A percentile compares a stretch with the other conserved stretches of the same genome.
Conservation (phyloP, 1,140 invertebrate genomes). For the Hycleus cichorii region DNA sequence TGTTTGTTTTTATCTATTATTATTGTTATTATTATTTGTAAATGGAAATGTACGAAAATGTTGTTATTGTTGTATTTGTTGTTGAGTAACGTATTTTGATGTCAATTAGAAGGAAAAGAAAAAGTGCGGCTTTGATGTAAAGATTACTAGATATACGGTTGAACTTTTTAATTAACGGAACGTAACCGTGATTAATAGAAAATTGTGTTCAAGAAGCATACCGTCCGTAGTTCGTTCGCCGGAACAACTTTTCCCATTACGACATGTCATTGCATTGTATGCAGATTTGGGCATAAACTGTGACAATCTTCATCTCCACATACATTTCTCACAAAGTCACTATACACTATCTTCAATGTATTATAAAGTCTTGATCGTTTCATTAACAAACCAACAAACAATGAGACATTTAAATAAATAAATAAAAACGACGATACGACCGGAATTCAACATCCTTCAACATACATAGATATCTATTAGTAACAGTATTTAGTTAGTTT, state of each 20-base stretch:
- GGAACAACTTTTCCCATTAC: slow-evolving; percentile 38
- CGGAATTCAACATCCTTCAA: not conserved
- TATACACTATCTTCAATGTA: slow-evolving; percentile 2
- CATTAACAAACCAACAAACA: slow-evolving; percentile 5
- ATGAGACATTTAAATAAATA: slow-evolving; percentile 8
- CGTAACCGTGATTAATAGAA: slow-evolving; percentile 40
- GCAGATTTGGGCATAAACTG: slow-evolving; percentile 37
- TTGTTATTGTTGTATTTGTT: too few relatives aligned
- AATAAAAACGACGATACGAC: slow-evolving; percentile 3
- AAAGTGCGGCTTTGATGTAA: slow-evolving; percentile 26
- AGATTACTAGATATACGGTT: slow-evolving; percentile 35
- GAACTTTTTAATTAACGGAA: slow-evolving; percentile 41
- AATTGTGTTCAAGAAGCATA: slow-evolving; percentile 38
- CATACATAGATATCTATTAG: too few relatives aligned
- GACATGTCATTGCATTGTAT: slow-evolving; percentile 41
- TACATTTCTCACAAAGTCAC: slow-evolving; percentile 31
- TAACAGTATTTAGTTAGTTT: too few relatives aligned
- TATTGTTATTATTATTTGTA: too few relatives aligned
- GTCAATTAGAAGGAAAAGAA: slow-evolving; percentile 29
- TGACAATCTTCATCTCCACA: slow-evolving; percentile 39
- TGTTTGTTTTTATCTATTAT: too few relatives aligned
- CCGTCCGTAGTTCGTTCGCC: slow-evolving; percentile 27
- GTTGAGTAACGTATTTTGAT: slow-evolving; percentile 10
- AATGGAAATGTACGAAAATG: too few relatives aligned
- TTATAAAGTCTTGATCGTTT: slow-evolving; percentile 15